These are phyloP conservation scores for Polyodon spathula DNA, from an alignment of 2,113 vertebrate species.

Conservation along the genomic window DNA sequence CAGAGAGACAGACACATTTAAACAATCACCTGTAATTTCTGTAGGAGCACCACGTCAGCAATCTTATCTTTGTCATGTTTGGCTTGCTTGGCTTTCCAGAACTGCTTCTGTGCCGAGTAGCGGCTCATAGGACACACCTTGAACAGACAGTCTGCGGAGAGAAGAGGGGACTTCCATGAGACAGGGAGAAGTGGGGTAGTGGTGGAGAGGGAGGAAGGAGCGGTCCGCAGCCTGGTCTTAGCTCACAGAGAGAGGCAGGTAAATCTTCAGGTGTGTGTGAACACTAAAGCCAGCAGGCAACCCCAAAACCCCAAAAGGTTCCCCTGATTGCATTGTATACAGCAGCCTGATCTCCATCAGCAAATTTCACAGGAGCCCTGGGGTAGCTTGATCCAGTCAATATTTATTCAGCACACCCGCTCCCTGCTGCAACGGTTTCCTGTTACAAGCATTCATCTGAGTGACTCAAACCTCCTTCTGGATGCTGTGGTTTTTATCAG, in stretches of 20 bases:
- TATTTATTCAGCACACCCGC: not conserved
- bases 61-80: slow-evolving; percentile 98
- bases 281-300: too few species aligned
- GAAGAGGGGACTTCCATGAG: too few species aligned
- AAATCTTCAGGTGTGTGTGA: too few species aligned
- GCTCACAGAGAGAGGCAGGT: too few species aligned
- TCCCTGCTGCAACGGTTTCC: not conserved
- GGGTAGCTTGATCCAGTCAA: not conserved
- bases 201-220: not conserved
- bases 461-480: not conserved
- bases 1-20: not conserved
- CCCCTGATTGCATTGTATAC: too few species aligned
- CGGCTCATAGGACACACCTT: slow-evolving; percentile 96
- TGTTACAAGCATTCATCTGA: not conserved
- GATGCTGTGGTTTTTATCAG: too few species aligned
- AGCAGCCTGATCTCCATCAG: too few species aligned
- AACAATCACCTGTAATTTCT: slow-evolving; percentile 83
- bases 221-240: too few species aligned
- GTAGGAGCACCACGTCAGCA: slow-evolving; percentile 77
- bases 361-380: too few species aligned
- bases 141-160: slow-evolving; percentile 80
- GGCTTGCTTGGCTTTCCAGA: slow-evolving; percentile 96
- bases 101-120: slow-evolving; percentile 96
- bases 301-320: too few species aligned
- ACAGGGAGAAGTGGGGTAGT: not conserved